A percentile compares a stretch with the other conserved stretches of the same genome.
Conservation (phyloP, 1,140 invertebrate genomes). For the Hypothenemus hampei region DNA sequence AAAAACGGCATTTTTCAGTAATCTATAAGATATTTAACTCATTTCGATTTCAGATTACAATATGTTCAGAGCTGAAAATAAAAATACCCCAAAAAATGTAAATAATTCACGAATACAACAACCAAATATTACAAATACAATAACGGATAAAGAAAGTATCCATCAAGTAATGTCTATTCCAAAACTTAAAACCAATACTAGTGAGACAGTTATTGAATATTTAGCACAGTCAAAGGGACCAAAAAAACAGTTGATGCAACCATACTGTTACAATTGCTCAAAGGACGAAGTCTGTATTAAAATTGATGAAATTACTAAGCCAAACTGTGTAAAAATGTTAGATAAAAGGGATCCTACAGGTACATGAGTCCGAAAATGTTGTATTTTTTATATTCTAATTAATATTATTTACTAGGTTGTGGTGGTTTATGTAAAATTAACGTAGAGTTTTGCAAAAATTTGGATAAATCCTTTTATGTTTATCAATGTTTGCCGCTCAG, state of each 20-base stretch:
- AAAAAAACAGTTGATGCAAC: not conserved
- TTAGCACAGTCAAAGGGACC: too few relatives aligned
- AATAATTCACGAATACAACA: not conserved
- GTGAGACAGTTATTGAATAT: not conserved
- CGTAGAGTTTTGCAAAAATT: conserved; percentile 64
- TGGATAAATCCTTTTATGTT: conserved; percentile 51
- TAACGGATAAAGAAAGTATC: not conserved
- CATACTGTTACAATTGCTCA: conserved; percentile 13
- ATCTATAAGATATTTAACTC: too few relatives aligned
- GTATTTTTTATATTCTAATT: not conserved
- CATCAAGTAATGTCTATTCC: not conserved
- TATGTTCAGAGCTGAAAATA: conserved; percentile 12
- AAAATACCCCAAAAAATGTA: conserved; percentile 9
- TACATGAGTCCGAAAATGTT: conserved; percentile 2
- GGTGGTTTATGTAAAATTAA: conserved; percentile 66
- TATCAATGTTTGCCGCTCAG: conserved; percentile 49
- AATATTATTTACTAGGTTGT: conserved; percentile 46
- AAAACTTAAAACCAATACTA: not conserved
- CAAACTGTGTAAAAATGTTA: conserved; percentile 54
- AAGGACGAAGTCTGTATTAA: conserved; percentile 38
- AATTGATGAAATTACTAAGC: conserved; percentile 36
- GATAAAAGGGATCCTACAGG: conserved; percentile 63
- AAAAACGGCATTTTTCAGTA: too few relatives aligned
- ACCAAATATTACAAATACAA: not conserved
- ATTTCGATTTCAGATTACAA: conserved; percentile 5